Evolutionary conservation across 1,140 invertebrate species (phyloP).

Genomic region (Mizuhopecten yessoensis): DNA sequence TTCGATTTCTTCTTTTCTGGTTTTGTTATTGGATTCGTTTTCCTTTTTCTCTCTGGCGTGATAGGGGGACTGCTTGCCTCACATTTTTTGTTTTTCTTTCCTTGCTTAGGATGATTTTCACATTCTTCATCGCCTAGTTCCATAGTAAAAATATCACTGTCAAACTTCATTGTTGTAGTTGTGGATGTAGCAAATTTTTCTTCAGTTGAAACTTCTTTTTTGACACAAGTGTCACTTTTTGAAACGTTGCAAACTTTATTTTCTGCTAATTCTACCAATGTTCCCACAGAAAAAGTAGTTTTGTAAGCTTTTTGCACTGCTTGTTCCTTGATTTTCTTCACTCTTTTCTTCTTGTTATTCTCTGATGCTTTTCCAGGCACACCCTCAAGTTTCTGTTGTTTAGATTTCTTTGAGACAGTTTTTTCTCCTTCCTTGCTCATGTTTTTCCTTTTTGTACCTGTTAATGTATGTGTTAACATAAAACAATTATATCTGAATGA

Average conservation of each 20-base stretch:
- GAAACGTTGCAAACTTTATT: conserved; percentile 7
- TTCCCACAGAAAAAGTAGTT: not conserved
- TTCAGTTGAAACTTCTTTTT: not conserved
- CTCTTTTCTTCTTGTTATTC: not conserved
- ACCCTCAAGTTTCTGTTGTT: not conserved
- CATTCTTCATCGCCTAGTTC: conserved; percentile 41
- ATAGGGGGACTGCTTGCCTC: not conserved
- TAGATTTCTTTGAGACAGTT: conserved; percentile 1
- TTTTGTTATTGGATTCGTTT: not conserved
- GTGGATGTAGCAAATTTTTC: not conserved
- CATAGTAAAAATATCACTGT: conserved; percentile 62
- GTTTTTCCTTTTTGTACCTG: not conserved
- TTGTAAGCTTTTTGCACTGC: not conserved
- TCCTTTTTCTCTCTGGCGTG: not conserved
- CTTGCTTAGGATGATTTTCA: not conserved
- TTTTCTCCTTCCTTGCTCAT: conserved; percentile 46
- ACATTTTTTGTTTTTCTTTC: not conserved
- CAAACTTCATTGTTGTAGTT: conserved; percentile 49
- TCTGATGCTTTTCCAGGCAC: not conserved
- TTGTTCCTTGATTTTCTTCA: not conserved
- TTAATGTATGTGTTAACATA: not conserved
- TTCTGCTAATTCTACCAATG: not conserved
- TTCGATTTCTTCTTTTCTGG: not conserved
- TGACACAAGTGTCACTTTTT: not conserved
- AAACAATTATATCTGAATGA: too few relatives aligned